These are phyloP conservation scores for Chalcosyrphus nemorum DNA, from an alignment of 2,888 invertebrate species.

Conservation along the genomic window DNA sequence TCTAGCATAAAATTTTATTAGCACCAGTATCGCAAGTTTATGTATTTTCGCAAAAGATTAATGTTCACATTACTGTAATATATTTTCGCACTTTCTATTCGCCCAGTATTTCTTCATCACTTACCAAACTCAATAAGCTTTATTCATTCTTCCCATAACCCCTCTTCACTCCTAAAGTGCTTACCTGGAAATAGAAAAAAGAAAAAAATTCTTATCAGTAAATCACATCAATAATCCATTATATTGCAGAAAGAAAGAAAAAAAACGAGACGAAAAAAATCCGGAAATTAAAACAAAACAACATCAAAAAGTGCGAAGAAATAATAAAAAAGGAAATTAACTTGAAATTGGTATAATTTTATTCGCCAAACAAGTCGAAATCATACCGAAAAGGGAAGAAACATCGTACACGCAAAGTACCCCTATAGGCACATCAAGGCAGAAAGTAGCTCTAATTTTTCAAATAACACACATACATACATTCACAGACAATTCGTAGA, in stretches of 20 bases:
- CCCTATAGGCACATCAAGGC: neutral
- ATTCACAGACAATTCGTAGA: constrained; percentile 34
- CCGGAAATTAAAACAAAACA: constrained; percentile 70
- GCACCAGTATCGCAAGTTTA: too few species aligned
- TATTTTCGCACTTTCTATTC: neutral
- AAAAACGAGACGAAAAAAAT: neutral
- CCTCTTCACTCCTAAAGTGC: neutral
- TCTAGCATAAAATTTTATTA: neutral
- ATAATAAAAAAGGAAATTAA: constrained; percentile 68
- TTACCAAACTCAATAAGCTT: constrained; percentile 13
- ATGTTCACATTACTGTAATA: neutral
- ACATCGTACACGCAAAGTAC: neutral
- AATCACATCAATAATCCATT: constrained; percentile 61
- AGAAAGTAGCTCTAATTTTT: constrained; percentile 49
- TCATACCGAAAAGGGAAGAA: neutral
- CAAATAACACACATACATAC: constrained; percentile 1
- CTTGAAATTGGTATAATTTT: constrained; percentile 68
- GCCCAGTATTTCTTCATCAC: neutral
- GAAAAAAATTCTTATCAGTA: constrained; percentile 44
- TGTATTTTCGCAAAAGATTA: neutral
- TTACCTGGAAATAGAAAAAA: constrained; percentile 54
- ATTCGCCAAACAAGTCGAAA: constrained; percentile 24
- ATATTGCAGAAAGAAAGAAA: constrained; percentile 14
- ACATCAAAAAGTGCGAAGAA: constrained; percentile 51
- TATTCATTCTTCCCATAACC: neutral